Percentiles rank a stretch among this genome's conserved stretches.
These are phyloP conservation scores for Agrochola lychnidis DNA, from an alignment of 2,888 invertebrate species.

Conservation along the genomic window DNA sequence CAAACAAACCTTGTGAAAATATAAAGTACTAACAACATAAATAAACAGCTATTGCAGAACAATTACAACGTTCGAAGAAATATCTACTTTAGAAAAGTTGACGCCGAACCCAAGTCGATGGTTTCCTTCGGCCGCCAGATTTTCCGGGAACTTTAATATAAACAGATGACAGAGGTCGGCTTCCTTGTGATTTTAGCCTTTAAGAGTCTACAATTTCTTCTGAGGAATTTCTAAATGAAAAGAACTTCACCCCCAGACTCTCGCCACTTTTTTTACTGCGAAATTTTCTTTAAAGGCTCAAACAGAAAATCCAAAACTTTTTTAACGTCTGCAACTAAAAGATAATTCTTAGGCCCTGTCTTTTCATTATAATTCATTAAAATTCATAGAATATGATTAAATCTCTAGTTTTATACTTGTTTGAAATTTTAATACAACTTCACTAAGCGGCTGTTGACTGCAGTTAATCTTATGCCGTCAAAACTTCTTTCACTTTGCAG, in stretches of 20 bases:
- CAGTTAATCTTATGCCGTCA: conserved; percentile 51
- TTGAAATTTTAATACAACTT: conserved; percentile 47
- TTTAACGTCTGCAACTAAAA: conserved; percentile 39
- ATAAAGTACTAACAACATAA: background rate
- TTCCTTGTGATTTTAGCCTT: conserved; percentile 4
- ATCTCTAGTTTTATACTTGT: conserved; percentile 56
- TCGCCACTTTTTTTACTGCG: background rate
- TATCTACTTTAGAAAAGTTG: background rate
- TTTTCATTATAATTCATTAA: conserved; percentile 57
- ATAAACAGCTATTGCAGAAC: background rate
- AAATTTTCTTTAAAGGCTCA: conserved; percentile 2
- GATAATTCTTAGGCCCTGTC: conserved; percentile 42
- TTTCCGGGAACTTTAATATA: background rate
- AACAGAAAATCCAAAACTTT: conserved; percentile 15
- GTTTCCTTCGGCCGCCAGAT: background rate
- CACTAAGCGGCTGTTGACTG: conserved; percentile 48
- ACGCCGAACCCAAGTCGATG: background rate
- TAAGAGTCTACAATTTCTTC: conserved; percentile 6
- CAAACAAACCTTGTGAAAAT: background rate
- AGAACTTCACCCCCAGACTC: background rate
- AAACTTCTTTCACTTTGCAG: conserved; percentile 35
- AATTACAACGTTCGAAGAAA: conserved; percentile 15
- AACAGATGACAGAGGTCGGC: background rate
- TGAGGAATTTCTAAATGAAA: background rate
- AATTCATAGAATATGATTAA: conserved; percentile 63